phyloP scores from a whole-genome alignment of 1,140 invertebrate species.

The Lycorma delicatula region DNA sequence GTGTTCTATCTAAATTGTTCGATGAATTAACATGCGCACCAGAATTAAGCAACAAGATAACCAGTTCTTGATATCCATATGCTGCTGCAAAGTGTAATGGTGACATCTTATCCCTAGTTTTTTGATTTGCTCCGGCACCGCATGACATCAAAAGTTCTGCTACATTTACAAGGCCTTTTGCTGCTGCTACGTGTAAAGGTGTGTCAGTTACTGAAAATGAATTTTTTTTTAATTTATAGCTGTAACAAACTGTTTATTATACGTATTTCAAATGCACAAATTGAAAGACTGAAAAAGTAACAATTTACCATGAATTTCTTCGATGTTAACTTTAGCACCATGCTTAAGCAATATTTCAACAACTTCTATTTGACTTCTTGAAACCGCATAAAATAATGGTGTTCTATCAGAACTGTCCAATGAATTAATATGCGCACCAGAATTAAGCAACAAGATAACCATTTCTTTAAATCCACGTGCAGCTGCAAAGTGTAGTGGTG shows the following conservation, averaged over 20 bases:
- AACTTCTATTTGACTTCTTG: constrained; percentile 38
- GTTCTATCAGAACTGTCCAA: constrained; percentile 48
- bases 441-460: constrained; percentile 29
- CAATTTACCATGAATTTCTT: constrained; percentile 43
- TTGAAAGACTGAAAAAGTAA: no score
- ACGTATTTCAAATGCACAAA: no score
- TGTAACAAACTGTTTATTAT: no score
- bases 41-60: constrained; percentile 31
- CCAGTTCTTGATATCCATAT: constrained; percentile 33
- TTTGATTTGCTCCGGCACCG: constrained; percentile 46
- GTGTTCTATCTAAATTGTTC: constrained; percentile 47
- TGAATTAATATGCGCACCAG: constrained; percentile 47
- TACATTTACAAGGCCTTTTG: constrained; percentile 38
- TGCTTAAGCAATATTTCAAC: constrained; percentile 41
- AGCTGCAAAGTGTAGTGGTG: constrained; percentile 39
- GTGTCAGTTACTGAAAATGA: no score
- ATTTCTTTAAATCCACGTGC: constrained; percentile 34
- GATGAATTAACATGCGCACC: constrained; percentile 48
- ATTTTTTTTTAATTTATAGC: no score
- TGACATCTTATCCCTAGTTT: constrained; percentile 35
- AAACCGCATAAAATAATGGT: constrained; percentile 45
- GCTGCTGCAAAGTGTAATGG: constrained; percentile 39
- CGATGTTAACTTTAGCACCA: constrained; percentile 48
- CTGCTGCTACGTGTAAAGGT: constrained; percentile 45
- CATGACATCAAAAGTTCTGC: constrained; percentile 41